Evolutionary conservation across 2,888 invertebrate genomes (phyloP).

Genomic region (Tenthredo distinguenda): DNA sequence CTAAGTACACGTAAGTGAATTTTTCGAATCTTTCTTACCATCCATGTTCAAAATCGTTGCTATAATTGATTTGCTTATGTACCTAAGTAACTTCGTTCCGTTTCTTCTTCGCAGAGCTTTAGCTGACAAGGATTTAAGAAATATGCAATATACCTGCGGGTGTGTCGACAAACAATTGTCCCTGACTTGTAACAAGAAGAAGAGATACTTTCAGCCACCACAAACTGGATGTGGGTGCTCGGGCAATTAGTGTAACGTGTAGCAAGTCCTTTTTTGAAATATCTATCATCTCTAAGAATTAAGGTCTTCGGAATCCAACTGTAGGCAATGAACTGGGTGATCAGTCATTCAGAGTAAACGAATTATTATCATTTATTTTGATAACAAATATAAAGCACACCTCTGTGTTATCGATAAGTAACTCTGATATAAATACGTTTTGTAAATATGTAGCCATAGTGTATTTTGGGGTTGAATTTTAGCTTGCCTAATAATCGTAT

Average conservation of each 20-base stretch:
- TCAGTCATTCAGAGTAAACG: background rate
- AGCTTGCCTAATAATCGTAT: too few relatives aligned
- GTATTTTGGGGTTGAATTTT: background rate
- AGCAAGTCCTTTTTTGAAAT: background rate
- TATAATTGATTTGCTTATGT: too few relatives aligned
- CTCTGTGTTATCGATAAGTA: background rate
- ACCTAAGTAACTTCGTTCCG: background rate
- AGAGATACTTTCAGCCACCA: background rate
- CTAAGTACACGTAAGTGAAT: conserved; percentile 23
- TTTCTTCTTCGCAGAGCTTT: conserved; percentile 22
- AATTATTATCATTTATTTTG: conserved; percentile 3
- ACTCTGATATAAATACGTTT: background rate
- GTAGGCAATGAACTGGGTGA: background rate
- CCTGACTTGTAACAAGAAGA: conserved; percentile 25
- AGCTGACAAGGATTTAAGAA: conserved; percentile 25
- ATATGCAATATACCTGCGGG: conserved; percentile 20
- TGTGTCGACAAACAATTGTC: conserved; percentile 22
- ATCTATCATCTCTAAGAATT: background rate
- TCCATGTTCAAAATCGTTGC: background rate
- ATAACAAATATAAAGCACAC: background rate
- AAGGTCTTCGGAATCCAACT: background rate
- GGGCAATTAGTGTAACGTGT: background rate
- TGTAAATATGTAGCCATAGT: background rate
- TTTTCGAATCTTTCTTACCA: background rate
- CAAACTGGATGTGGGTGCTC: conserved; percentile 26